Evolutionary conservation across 2,888 invertebrate genomes (phyloP).

Genomic region (Sesia apiformis): DNA sequence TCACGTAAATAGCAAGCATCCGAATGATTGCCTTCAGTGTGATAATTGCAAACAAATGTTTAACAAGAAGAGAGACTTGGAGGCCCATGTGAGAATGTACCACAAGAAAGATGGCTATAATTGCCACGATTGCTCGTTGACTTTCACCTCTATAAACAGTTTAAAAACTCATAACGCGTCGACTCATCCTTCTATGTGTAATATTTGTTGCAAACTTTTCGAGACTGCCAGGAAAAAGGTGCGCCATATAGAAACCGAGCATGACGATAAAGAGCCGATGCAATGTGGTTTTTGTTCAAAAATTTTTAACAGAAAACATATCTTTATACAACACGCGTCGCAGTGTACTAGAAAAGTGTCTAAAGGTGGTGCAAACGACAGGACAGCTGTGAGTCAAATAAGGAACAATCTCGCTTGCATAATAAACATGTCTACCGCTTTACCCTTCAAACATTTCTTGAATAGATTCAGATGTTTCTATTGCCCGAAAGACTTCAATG

Average conservation of each 20-base stretch:
- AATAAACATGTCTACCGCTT: slow-evolving; percentile 47
- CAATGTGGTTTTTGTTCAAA: slow-evolving; percentile 45
- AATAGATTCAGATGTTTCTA: slow-evolving; percentile 54
- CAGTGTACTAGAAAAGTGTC: slow-evolving; percentile 23
- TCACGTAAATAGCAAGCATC: slow-evolving; percentile 43
- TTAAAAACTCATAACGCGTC: slow-evolving; percentile 36
- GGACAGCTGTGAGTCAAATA: slow-evolving; percentile 25
- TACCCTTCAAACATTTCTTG: slow-evolving; percentile 54
- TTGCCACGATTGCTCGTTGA: slow-evolving; percentile 34
- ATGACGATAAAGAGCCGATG: slow-evolving; percentile 22
- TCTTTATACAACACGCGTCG: slow-evolving; percentile 39
- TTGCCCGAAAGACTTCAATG: slow-evolving; percentile 45
- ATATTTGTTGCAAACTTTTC: slow-evolving; percentile 44
- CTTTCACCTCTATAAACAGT: slow-evolving; percentile 25
- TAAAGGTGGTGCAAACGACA: slow-evolving; percentile 3
- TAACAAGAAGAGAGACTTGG: slow-evolving; percentile 40
- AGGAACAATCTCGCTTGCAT: slow-evolving; percentile 53
- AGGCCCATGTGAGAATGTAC: slow-evolving; percentile 31
- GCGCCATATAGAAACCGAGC: slow-evolving; percentile 44
- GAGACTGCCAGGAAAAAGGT: slow-evolving; percentile 31
- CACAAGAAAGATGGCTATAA: slow-evolving; percentile 32
- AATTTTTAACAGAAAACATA: slow-evolving; percentile 35
- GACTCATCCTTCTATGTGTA: slow-evolving; percentile 42
- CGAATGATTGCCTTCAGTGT: slow-evolving; percentile 32
- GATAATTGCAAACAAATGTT: slow-evolving; percentile 35